phyloP scores from a whole-genome alignment of 2,797 vertebrate genomes.

The Crenichthys baileyi region DNA sequence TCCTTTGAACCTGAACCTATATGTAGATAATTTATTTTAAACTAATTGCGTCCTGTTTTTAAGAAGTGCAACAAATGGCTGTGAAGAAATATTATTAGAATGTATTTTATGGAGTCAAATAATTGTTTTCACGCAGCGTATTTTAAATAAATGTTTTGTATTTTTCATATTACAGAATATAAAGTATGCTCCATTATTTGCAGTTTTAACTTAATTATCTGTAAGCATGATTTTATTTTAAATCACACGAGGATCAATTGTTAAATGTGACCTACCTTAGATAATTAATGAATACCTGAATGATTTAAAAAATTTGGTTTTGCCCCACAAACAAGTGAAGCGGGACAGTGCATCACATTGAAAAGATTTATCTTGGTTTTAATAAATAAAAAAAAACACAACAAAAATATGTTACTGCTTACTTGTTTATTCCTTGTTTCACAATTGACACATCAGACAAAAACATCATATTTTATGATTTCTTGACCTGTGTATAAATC shows the following conservation, averaged over 20 bases:
- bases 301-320: not conserved
- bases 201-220: not conserved
- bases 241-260: not conserved
- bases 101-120: not conserved
- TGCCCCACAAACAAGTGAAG: not conserved
- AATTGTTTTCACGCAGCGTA: not conserved
- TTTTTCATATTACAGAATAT: not conserved
- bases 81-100: too few relatives aligned
- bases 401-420: constrained; percentile 19
- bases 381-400: not conserved
- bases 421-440: constrained; percentile 63
- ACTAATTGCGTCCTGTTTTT: not conserved
- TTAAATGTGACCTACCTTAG: not conserved
- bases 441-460: constrained; percentile 43
- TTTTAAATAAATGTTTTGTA: not conserved
- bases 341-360: not conserved
- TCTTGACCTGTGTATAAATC: constrained; percentile 40
- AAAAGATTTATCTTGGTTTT: not conserved
- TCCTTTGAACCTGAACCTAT: constrained; percentile 7
- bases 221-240: not conserved
- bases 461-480: constrained; percentile 76
- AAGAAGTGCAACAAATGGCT: not conserved
- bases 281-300: not conserved
- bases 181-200: not conserved
- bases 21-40: not conserved